Base-by-base conservation (phyloP, 2,797 vertebrate genomes). In the Syngnathus rostellatus region DNA sequence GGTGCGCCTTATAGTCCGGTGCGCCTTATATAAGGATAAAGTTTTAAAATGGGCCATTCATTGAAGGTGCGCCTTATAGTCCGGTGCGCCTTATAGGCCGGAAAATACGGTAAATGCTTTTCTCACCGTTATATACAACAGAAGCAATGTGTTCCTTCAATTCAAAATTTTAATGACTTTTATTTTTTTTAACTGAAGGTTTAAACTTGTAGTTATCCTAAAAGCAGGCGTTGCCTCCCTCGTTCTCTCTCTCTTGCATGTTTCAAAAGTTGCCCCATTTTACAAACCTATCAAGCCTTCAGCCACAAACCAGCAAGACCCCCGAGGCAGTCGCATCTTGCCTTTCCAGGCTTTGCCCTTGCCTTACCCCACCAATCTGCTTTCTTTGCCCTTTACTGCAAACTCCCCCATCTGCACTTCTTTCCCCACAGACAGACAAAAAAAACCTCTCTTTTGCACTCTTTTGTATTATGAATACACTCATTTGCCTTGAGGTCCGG, bases 401-500 rank as follows among this genome's bases (percentile, higher is more conserved):
- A 61, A 46, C 21, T 66, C 43, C 51, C 25, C 31, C 38, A 11
- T 17, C 38, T 43, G 45, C 41, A 64, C 16, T 68, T 25, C 7
- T 70, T 37, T 67, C n/a, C 12, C 41, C 38, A 25, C 57, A 68
- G 17, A 60, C 43, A 43, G 7, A 21, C 1, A 21, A 25, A 23
- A 25, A 16, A 57, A 54, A 8, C 2, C 8, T 53, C 19, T 3
- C 4, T 54, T 21, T 23, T 21, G 19, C 2, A 40, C n/a, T 62
- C 11, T 43, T 43, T 12, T 43, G 19, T 11, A 53, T 59, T 77
- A 64, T 57, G 53, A 55, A 25, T 55, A 11, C 55, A 66, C 66
- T 81, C 69, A 68, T 77, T 60, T 70, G 64, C 72, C 64, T 50
- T 77, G 76, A 77, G 77, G 68, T 80, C 72, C 75, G 16, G 8